A percentile compares a stretch with the other conserved stretches of the same genome.
Conservation (phyloP, 2,888 invertebrate genomes). For the Mythimna lalbum region DNA sequence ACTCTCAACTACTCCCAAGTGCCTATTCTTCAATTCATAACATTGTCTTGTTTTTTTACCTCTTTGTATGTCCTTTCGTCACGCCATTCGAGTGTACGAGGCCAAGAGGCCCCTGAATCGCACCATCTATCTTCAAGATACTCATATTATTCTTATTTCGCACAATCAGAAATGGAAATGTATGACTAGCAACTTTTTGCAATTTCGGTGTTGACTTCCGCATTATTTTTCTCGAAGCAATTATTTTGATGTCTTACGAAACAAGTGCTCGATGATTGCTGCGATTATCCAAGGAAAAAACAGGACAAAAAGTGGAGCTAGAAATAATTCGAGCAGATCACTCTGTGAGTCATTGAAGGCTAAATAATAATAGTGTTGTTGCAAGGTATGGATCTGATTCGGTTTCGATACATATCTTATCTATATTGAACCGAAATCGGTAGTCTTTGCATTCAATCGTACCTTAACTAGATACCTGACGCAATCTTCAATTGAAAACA, state of each 20-base stretch:
- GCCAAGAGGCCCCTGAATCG: constrained; percentile 75
- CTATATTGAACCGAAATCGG: constrained; percentile 70
- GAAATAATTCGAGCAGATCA: constrained; percentile 80
- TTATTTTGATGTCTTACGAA: constrained; percentile 58
- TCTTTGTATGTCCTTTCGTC: constrained; percentile 77
- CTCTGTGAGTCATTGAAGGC: constrained; percentile 75
- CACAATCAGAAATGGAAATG: constrained; percentile 58
- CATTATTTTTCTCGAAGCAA: constrained; percentile 65
- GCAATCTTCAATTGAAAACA: constrained; percentile 67
- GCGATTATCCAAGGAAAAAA: constrained; percentile 70
- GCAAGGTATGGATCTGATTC: constrained; percentile 68
- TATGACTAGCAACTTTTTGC: constrained; percentile 58
- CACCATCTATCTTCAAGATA: constrained; percentile 65
- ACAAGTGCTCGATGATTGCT: constrained; percentile 70
- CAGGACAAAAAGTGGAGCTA: constrained; percentile 71
- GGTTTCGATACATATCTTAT: constrained; percentile 68
- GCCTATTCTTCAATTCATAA: constrained; percentile 64
- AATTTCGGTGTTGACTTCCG: constrained; percentile 64
- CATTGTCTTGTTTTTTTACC: constrained; percentile 73
- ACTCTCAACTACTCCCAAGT: constrained; percentile 60
- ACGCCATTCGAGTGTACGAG: constrained; percentile 75
- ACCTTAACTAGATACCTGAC: constrained; percentile 49
- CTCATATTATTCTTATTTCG: constrained; percentile 56
- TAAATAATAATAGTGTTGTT: constrained; percentile 73
- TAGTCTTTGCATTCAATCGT: constrained; percentile 62